phyloP scores from a whole-genome alignment of 2,888 invertebrate species.

The Philonicus albiceps region DNA sequence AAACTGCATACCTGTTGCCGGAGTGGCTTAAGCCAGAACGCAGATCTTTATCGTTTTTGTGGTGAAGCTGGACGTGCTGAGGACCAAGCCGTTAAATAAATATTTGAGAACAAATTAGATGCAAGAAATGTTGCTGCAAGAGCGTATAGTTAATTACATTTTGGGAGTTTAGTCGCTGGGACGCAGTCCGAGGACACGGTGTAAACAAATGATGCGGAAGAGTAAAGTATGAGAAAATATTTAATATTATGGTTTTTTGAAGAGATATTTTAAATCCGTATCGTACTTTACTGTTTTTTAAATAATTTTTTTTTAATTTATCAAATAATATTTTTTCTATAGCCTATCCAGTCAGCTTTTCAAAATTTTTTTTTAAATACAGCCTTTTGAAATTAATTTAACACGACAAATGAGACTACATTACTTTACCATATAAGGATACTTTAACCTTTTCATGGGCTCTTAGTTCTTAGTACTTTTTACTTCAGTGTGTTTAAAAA shows the following conservation, averaged over 20 bases:
- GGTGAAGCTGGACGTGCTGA: background rate
- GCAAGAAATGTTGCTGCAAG: background rate
- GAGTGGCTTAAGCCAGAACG: background rate
- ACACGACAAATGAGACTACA: too few relatives aligned
- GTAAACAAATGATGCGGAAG: background rate
- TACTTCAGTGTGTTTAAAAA: too few relatives aligned
- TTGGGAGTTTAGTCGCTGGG: background rate
- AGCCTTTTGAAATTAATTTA: too few relatives aligned
- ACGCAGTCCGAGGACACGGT: background rate
- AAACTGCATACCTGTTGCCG: background rate
- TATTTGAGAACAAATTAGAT: background rate
- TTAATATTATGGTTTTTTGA: background rate
- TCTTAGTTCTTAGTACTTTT: too few relatives aligned
- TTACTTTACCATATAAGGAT: too few relatives aligned
- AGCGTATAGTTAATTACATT: background rate
- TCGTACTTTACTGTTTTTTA: background rate
- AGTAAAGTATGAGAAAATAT: background rate
- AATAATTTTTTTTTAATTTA: too few relatives aligned
- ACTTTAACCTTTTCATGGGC: too few relatives aligned
- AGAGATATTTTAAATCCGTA: too few relatives aligned
- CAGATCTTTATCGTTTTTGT: background rate
- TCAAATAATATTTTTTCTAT: too few relatives aligned
- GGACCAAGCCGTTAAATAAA: conserved; percentile 1
- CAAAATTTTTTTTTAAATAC: too few relatives aligned
- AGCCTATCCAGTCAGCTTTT: too few relatives aligned